Percentiles rank a stretch among this genome's conserved stretches.
phyloP scores from a whole-genome alignment of 1,140 invertebrate genomes.

The Formica selysi region DNA sequence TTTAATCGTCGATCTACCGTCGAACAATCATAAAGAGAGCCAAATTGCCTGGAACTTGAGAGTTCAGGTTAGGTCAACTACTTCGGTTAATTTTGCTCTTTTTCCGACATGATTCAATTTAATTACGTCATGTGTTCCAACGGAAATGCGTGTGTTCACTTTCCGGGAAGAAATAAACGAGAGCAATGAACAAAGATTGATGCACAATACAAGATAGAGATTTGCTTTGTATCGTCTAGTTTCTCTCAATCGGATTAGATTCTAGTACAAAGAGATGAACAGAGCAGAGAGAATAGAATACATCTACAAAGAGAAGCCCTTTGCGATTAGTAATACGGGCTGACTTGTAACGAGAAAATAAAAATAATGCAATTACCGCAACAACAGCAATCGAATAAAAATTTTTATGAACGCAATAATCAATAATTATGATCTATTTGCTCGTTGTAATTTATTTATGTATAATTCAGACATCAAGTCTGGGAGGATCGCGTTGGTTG shows the following conservation, averaged over 20 bases:
- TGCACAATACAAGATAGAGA: not conserved
- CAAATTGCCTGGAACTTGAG: conserved; percentile 34
- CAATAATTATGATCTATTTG: not conserved
- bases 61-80: not conserved
- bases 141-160: not conserved
- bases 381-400: not conserved
- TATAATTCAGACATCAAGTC: not conserved
- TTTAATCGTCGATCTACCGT: conserved; percentile 54
- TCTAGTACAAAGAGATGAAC: not conserved
- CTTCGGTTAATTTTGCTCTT: not conserved
- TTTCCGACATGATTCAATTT: not conserved
- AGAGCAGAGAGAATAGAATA: not conserved
- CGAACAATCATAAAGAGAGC: conserved; percentile 48
- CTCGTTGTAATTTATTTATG: not conserved
- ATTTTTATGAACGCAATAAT: not conserved
- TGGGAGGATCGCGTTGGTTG: not conserved
- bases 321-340: not conserved
- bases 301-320: not conserved
- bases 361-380: not conserved
- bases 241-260: not conserved
- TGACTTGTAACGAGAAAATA: not conserved
- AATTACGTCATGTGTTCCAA: not conserved
- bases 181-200: not conserved
- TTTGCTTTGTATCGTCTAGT: not conserved
- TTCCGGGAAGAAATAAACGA: not conserved